These are phyloP conservation scores for Danionella cerebrum DNA, from an alignment of 2,113 vertebrate genomes.

Conservation along the genomic window DNA sequence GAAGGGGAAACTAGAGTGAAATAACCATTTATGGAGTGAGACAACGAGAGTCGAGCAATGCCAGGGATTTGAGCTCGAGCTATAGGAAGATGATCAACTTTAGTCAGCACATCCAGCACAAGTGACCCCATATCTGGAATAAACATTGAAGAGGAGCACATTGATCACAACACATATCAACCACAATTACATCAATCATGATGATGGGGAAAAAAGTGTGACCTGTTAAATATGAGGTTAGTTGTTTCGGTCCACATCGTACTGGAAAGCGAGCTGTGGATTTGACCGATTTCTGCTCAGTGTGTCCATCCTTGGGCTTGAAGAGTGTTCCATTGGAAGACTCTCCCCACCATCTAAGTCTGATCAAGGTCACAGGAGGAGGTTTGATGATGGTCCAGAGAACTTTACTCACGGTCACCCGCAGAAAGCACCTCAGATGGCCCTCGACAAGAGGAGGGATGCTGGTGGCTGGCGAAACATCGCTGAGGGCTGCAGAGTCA, in stretches of 20 bases:
- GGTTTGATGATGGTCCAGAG: constrained; percentile 74
- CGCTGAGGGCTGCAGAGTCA: constrained; percentile 60
- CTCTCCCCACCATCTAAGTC: constrained; percentile 93
- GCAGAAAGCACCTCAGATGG: constrained; percentile 79
- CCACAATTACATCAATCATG: background rate
- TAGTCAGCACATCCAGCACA: constrained; percentile 80
- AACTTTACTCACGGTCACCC: constrained; percentile 69
- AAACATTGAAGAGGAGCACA: background rate
- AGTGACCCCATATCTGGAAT: constrained; percentile 86
- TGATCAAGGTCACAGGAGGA: constrained; percentile 56
- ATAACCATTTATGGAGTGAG: constrained; percentile 73
- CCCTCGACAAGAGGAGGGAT: constrained; percentile 88
- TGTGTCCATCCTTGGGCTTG: constrained; percentile 65
- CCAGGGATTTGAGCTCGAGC: constrained; percentile 73
- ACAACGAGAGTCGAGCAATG: constrained; percentile 75
- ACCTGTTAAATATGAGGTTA: constrained; percentile 88
- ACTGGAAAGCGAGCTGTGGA: constrained; percentile 76
- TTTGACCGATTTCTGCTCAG: constrained; percentile 64
- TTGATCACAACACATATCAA: no score
- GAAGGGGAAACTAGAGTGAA: constrained; percentile 80
- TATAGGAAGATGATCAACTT: constrained; percentile 73
- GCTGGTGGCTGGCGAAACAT: constrained; percentile 72
- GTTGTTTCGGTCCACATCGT: constrained; percentile 83
- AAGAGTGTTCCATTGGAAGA: constrained; percentile 76
- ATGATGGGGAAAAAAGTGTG: background rate